These are phyloP conservation scores for Sparus aurata DNA, from an alignment of 2,797 vertebrate species.

Conservation along the genomic window DNA sequence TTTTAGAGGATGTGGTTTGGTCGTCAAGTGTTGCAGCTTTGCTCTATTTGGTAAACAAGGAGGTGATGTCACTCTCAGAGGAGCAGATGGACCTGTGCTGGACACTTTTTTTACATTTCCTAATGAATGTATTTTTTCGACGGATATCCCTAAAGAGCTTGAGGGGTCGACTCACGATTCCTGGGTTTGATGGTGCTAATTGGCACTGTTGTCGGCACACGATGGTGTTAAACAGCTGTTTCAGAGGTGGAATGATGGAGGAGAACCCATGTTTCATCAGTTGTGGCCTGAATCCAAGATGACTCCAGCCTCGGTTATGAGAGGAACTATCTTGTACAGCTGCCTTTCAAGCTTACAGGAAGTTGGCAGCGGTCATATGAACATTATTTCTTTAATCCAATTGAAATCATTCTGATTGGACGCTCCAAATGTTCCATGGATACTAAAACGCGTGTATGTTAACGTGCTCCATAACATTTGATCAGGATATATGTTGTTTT, in stretches of 20 bases:
- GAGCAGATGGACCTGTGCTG: background rate
- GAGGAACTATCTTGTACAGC: background rate
- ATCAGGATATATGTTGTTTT: no score
- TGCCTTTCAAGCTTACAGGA: constrained; percentile 5
- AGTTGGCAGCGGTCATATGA: no score
- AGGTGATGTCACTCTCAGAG: constrained; percentile 10
- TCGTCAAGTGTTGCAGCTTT: constrained; percentile 9
- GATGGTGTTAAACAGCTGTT: no score
- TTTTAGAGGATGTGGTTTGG: background rate
- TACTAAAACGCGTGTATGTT: no score
- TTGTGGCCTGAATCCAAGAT: background rate
- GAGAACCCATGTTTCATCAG: background rate
- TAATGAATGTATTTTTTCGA: background rate
- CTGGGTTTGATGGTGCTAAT: background rate
- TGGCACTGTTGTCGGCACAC: background rate
- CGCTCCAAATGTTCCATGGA: no score
- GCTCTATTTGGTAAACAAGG: background rate
- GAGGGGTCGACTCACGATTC: background rate
- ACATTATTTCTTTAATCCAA: no score
- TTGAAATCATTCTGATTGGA: no score
- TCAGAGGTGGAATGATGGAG: background rate
- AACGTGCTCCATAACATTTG: no score
- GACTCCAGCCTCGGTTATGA: background rate
- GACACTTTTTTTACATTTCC: background rate
- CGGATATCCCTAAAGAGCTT: background rate